Conservation (phyloP, 2,113 vertebrate genomes). For the Lipotes vexillifer region DNA sequence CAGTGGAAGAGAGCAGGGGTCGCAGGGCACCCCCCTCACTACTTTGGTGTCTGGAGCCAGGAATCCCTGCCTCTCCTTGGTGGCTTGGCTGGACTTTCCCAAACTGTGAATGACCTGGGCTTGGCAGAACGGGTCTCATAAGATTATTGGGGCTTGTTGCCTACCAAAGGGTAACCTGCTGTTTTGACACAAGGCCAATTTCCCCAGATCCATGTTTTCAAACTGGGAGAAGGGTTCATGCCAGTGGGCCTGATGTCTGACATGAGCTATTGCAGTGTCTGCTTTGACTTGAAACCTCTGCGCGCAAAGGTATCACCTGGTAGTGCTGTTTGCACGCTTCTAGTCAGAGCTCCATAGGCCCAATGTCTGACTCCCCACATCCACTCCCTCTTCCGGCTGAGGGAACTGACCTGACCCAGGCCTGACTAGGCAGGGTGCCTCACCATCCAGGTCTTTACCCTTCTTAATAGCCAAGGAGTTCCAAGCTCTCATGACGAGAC, state of each 20-base stretch:
- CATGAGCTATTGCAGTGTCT: neutral
- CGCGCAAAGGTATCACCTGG: neutral
- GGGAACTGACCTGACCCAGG: neutral
- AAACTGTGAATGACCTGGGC: neutral
- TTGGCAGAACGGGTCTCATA: neutral
- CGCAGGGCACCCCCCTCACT: neutral
- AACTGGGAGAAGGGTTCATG: neutral
- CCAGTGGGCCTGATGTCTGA: neutral
- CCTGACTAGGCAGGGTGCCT: neutral
- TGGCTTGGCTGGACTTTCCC: neutral
- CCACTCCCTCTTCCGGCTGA: neutral
- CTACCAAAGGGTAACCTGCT: neutral
- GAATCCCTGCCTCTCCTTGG: neutral
- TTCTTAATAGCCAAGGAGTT: neutral
- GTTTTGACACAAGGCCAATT: neutral
- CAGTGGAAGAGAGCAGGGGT: neutral
- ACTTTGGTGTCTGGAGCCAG: neutral
- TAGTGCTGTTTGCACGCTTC: neutral
- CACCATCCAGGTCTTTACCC: neutral
- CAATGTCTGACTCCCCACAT: neutral
- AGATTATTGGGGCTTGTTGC: neutral
- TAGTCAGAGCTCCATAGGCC: neutral
- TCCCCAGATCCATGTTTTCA: neutral
- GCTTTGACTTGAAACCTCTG: neutral
- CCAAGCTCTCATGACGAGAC: neutral